Evolutionary conservation across 2,888 invertebrate genomes (phyloP).

Genomic region (Melinopterus prodromus): DNA sequence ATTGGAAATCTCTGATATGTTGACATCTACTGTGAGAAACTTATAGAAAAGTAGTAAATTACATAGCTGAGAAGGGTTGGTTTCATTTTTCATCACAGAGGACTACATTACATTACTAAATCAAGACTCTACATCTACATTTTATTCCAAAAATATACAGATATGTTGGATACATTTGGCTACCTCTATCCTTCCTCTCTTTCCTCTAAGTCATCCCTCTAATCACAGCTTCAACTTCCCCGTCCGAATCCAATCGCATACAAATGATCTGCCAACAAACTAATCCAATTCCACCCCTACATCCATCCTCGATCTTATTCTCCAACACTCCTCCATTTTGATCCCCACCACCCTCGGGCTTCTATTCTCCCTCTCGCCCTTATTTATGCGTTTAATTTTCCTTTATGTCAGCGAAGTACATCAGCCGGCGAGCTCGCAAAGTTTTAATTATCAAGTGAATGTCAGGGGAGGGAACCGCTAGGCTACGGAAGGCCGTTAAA

Average conservation of each 20-base stretch:
- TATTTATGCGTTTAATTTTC: slow-evolving; percentile 55
- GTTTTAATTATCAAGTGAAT: slow-evolving; percentile 44
- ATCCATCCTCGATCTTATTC: not conserved
- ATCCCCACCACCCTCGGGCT: slow-evolving; percentile 14
- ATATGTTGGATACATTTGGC: no score
- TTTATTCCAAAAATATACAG: no score
- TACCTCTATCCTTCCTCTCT: not conserved
- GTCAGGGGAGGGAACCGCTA: slow-evolving; percentile 18
- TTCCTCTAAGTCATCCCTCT: not conserved
- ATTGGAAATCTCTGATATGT: no score
- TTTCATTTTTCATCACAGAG: no score
- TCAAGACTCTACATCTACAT: no score
- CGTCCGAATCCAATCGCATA: not conserved
- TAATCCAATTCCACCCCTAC: slow-evolving; percentile 4
- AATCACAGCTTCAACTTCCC: not conserved
- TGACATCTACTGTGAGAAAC: no score
- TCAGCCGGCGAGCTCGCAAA: slow-evolving; percentile 43
- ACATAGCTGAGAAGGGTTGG: no score
- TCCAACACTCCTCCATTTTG: not conserved
- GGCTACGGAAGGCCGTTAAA: slow-evolving; percentile 13
- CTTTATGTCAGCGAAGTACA: slow-evolving; percentile 46
- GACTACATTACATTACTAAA: no score
- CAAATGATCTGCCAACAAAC: not conserved
- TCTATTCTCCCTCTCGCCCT: slow-evolving; percentile 35
- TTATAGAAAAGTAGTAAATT: no score